Evolutionary conservation across 2,888 invertebrate species (phyloP).

Genomic region (Lobophora halterata): DNA sequence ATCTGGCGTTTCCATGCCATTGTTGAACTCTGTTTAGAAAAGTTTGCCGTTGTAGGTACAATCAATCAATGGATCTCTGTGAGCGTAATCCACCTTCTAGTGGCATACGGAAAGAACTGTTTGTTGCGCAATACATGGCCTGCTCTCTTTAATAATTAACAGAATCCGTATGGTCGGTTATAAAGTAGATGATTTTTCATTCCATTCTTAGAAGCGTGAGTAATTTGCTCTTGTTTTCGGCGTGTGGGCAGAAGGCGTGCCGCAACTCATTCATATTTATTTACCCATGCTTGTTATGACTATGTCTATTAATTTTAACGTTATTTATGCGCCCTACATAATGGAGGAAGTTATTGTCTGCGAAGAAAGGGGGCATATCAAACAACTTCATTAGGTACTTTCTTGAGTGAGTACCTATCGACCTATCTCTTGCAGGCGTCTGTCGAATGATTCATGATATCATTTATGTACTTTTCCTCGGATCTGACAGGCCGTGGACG

Average conservation of each 20-base stretch:
- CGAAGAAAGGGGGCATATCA: constrained; percentile 39
- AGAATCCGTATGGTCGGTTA: constrained; percentile 9
- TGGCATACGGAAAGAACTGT: no score
- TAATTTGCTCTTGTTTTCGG: constrained; percentile 28
- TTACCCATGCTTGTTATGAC: constrained; percentile 25
- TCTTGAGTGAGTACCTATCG: background rate
- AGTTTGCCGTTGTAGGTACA: constrained; percentile 23
- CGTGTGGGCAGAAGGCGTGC: constrained; percentile 29
- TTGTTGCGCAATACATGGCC: no score
- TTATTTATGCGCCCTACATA: constrained; percentile 32
- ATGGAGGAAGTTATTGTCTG: constrained; percentile 47
- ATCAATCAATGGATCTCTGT: no score
- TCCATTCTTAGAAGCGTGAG: constrained; percentile 29
- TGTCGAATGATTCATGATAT: constrained; percentile 57
- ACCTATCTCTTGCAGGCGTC: constrained; percentile 17
- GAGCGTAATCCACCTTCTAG: no score
- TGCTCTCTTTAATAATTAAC: constrained; percentile 5
- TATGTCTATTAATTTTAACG: constrained; percentile 27
- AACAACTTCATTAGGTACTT: constrained; percentile 32
- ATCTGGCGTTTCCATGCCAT: constrained; percentile 42
- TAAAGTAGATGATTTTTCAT: constrained; percentile 23
- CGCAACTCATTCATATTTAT: constrained; percentile 27
- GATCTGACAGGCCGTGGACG: constrained; percentile 41
- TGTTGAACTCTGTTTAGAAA: constrained; percentile 28
- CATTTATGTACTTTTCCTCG: constrained; percentile 56